Base-by-base conservation (phyloP, 1,140 invertebrate genomes). In the Zaprionus kolodkinae region DNA sequence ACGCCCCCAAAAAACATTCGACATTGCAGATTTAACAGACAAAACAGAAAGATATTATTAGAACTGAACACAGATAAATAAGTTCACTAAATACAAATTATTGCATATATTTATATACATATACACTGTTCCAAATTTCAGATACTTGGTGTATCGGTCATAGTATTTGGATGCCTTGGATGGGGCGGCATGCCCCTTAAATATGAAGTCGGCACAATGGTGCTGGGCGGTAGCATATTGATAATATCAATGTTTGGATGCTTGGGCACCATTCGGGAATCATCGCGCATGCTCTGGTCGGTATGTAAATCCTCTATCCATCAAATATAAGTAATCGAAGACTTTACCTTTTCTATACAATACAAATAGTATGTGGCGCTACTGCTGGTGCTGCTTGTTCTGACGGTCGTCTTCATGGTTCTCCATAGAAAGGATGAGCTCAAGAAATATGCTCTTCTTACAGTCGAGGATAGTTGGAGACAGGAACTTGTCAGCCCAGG, bases 171-270 rank as follows among this genome's bases (percentile, higher is more conserved):
- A 6, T 45, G 40, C 40, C n/a, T 45, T 3, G 40, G 40, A n/a
- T 45, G 40, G 40, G 40, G 40, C n/a, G 7, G 15, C 0, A 45
- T 35, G 33, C 33, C 40, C 4, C n/a, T n/a, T 15, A 45, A 45
- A 0, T 45, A 45, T 45, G 15, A 15, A 2, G n/a, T 45, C 40
- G 40, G 40, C n/a, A 45, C 40, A 9, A 96, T 97, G 57, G 92
- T 96, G 45, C 90, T 96, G 74, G 97, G 97, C 0, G 93, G 94
- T 2, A 92, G 96, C 50, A 95, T 97, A 43, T 95, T 97, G 83
- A 60, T 96, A 10, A 95, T 97, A 60, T 95, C 96, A 1, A 96
- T 97, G 93, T 96, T 97, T 78, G 97, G 97, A 79, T 97, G 96
- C 92, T 97, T 96, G 79, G 97, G 97, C 30, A 96, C 97, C 1